phyloP scores from a whole-genome alignment of 2,888 invertebrate species.

The Mallateleia sp. region DNA sequence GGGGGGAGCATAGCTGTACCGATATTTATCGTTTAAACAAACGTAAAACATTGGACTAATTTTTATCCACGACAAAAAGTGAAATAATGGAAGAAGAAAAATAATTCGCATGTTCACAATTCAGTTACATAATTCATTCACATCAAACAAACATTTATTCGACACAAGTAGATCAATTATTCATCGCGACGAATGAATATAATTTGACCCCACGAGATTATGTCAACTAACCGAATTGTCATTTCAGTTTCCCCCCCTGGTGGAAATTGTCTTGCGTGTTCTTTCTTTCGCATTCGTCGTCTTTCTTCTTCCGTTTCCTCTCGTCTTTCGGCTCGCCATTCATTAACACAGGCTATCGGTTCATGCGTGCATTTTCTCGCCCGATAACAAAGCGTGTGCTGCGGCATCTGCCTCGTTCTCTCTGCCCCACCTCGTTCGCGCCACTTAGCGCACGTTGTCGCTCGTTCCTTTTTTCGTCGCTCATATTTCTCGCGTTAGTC shows the following conservation, averaged over 20 bases:
- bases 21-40: too few species aligned
- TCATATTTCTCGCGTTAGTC: constrained; percentile 60
- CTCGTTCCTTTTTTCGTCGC: constrained; percentile 58
- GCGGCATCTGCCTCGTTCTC: constrained; percentile 1
- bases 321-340: constrained; percentile 46
- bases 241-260: neutral
- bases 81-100: too few species aligned
- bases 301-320: constrained; percentile 26
- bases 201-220: constrained; percentile 20
- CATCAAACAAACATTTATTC: constrained; percentile 40
- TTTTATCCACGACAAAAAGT: too few species aligned
- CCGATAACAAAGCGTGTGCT: constrained; percentile 42
- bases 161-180: constrained; percentile 33
- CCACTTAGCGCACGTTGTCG: constrained; percentile 54
- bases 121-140: constrained; percentile 23
- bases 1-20: too few species aligned
- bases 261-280: too few species aligned
- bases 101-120: neutral
- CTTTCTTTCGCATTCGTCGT: too few species aligned
- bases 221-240: neutral
- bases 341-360: constrained; percentile 52
- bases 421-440: constrained; percentile 39
- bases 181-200: constrained; percentile 32
- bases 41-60: too few species aligned
- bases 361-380: constrained; percentile 52